Evolutionary conservation across 2,888 invertebrate genomes (phyloP).

Genomic region (Andrena hattorfiana): DNA sequence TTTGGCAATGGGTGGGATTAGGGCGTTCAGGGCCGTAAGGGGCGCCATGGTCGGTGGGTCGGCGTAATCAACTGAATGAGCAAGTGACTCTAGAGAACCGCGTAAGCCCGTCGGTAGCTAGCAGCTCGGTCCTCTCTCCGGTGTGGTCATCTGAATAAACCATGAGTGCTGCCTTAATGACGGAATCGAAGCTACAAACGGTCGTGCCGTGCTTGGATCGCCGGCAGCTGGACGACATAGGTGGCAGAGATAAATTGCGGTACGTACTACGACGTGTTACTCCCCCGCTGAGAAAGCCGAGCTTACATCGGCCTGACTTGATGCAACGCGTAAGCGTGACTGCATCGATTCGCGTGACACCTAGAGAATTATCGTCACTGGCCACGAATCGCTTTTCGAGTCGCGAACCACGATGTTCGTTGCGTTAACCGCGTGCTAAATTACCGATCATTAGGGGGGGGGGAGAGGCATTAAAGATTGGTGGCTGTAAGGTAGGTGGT

Average conservation of each 20-base stretch:
- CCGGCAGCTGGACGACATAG: constrained; percentile 48
- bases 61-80: constrained; percentile 81
- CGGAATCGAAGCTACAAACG: constrained; percentile 77
- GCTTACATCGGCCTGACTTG: constrained; percentile 35
- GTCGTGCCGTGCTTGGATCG: constrained; percentile 65
- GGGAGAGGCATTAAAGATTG: too few relatives aligned
- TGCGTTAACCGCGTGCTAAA: constrained; percentile 22
- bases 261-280: constrained; percentile 56
- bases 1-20: constrained; percentile 62
- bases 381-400: neutral
- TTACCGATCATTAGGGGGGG: constrained; percentile 35
- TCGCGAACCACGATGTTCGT: constrained; percentile 16
- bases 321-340: constrained; percentile 51
- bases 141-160: constrained; percentile 81
- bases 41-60: constrained; percentile 66
- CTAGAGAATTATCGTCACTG: constrained; percentile 38
- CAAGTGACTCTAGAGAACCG: constrained; percentile 79
- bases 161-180: constrained; percentile 81
- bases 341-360: constrained; percentile 39
- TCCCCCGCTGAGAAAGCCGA: constrained; percentile 45
- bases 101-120: constrained; percentile 64
- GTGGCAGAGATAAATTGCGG: constrained; percentile 71
- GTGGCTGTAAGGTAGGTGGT: too few relatives aligned
- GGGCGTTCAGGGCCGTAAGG: constrained; percentile 60
- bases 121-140: constrained; percentile 63